These are phyloP conservation scores for Patiria pectinifera DNA, from an alignment of 53 echinoderm and acorn worm species.

Conservation along the genomic window DNA sequence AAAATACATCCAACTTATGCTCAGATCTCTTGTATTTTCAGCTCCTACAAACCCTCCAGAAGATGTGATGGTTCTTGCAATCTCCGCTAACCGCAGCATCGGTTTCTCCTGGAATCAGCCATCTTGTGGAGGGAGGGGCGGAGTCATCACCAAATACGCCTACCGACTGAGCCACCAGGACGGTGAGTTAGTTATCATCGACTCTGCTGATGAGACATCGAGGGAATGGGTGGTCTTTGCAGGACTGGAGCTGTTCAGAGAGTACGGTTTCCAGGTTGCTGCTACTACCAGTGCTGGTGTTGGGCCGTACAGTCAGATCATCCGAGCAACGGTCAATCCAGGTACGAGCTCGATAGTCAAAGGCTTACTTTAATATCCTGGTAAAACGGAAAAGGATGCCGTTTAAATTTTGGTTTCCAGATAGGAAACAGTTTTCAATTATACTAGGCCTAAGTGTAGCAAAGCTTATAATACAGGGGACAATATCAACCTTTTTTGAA, in stretches of 20 bases:
- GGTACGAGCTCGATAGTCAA: not conserved
- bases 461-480: too few species aligned
- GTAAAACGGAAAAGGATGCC: too few species aligned
- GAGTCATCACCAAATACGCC: conserved; percentile 12
- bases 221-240: conserved; percentile 11
- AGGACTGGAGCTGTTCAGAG: not conserved
- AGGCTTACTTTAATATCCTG: not conserved
- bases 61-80: not conserved
- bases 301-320: conserved; percentile 10
- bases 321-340: not conserved
- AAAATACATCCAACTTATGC: not conserved
- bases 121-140: conserved; percentile 26
- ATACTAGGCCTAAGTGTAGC: too few species aligned
- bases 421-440: too few species aligned
- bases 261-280: conserved; percentile 34
- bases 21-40: conserved; percentile 1
- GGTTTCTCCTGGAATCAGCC: conserved; percentile 39
- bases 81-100: not conserved
- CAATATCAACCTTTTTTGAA: too few species aligned
- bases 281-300: conserved; percentile 18
- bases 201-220: not conserved
- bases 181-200: not conserved
- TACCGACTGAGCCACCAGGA: conserved; percentile 17
- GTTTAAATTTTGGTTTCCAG: too few species aligned
- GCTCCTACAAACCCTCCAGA: conserved; percentile 26